A percentile compares a stretch with the other conserved stretches of the same genome.
Conservation (phyloP, 2,888 invertebrate species). For the Dryobota labecula region DNA sequence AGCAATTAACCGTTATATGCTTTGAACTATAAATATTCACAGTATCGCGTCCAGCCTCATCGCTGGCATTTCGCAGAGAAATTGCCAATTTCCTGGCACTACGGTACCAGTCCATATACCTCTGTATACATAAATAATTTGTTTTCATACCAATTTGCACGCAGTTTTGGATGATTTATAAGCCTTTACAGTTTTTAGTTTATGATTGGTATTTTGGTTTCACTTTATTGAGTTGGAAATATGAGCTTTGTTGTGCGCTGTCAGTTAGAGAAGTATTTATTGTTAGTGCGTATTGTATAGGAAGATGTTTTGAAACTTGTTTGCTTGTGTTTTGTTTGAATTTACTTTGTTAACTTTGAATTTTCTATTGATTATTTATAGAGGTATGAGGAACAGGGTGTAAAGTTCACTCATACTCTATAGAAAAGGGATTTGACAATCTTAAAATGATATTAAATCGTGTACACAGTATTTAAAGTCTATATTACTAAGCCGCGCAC, state of each 20-base stretch:
- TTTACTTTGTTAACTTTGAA: background rate
- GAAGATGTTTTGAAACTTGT: background rate
- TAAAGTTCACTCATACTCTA: too few species aligned
- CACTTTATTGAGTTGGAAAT: conserved; percentile 27
- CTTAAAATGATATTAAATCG: too few species aligned
- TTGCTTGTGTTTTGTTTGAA: background rate
- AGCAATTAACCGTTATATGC: conserved; percentile 64
- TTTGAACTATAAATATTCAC: conserved; percentile 67
- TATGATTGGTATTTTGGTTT: conserved; percentile 41
- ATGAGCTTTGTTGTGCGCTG: conserved; percentile 33
- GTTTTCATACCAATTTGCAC: conserved; percentile 71
- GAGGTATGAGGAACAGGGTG: too few species aligned
- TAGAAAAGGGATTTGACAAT: too few species aligned
- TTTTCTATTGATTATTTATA: background rate
- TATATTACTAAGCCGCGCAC: too few species aligned
- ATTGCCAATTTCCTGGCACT: conserved; percentile 85
- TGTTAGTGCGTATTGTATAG: conserved; percentile 2
- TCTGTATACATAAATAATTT: conserved; percentile 69
- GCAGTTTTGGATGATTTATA: conserved; percentile 61
- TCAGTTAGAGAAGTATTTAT: conserved; percentile 6
- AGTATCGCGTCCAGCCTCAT: conserved; percentile 61
- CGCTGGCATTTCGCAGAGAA: conserved; percentile 72
- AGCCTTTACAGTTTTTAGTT: conserved; percentile 51
- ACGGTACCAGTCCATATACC: conserved; percentile 73
- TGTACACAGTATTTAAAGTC: too few species aligned